A percentile compares a stretch with the other conserved stretches of the same genome.
phyloP scores from a whole-genome alignment of 2,113 vertebrate genomes.

The Clarias batrachus region DNA sequence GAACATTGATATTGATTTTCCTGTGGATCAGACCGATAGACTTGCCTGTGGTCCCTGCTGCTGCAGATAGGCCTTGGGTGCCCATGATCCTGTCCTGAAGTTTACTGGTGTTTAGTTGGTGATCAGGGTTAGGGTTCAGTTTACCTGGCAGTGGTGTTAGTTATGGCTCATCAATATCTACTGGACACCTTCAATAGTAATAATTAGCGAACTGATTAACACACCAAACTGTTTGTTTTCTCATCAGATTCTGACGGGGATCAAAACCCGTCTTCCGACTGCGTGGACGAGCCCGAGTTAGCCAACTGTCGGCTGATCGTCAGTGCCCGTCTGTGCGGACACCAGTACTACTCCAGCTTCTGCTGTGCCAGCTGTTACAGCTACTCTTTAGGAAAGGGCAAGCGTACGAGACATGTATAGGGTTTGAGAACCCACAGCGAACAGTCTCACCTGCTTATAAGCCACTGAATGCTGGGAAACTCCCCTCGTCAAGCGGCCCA shows the following conservation, averaged over 20 bases:
- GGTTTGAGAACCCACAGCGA: neutral
- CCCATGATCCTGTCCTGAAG: no score
- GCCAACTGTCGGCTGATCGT: constrained; percentile 93
- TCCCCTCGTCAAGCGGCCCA: neutral
- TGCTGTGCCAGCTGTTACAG: constrained; percentile 90
- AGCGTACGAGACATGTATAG: constrained; percentile 45
- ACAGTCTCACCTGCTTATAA: neutral
- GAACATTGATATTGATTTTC: no score
- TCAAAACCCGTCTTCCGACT: constrained; percentile 65
- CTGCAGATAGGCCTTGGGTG: no score
- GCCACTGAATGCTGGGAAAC: neutral
- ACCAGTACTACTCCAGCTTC: constrained; percentile 89
- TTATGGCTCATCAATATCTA: no score
- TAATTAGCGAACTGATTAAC: neutral
- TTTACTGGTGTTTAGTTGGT: no score
- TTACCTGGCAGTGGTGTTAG: no score
- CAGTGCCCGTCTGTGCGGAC: constrained; percentile 85
- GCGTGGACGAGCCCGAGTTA: constrained; percentile 86
- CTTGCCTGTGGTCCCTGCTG: no score
- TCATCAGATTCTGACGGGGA: constrained; percentile 38
- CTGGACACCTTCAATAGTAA: neutral
- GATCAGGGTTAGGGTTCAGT: no score
- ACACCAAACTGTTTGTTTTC: neutral
- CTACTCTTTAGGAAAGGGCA: constrained; percentile 50
- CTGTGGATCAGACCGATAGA: no score